Base-by-base conservation (phyloP, 53 echinoderm and acorn worm species). In the Echinometra lucunter region DNA sequence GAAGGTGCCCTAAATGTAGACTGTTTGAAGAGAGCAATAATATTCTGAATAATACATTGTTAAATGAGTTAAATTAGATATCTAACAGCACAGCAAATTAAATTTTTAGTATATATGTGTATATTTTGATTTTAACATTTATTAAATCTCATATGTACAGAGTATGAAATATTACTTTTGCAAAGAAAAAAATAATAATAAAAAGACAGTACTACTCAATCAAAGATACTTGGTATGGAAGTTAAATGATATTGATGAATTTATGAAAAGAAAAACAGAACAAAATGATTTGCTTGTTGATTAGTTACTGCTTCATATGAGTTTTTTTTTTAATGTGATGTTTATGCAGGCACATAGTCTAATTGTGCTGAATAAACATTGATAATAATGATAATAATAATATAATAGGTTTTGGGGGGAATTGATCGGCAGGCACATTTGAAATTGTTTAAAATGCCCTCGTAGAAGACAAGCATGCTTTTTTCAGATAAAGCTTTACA, bases 141-240 rank as follows among this genome's bases (percentile, higher is more conserved):
- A 49, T 28, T 42, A 78, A 78, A 42, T 40, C 2, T n/a, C 5
- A 85, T 28, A 85, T 85, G 49, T n/a, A 49, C n/a, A 85, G 85
- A 49, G 13, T 47, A 28, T 85, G 49, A 11, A 49, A 49, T 35
- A n/a, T 85, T 85, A 12, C 12, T 49, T 82, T 44, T 44, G 44
- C 44, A 44, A 30, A 85, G 49, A 49, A 85, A 49, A 18, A 30
- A 42, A 35, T 28, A n/a, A 85, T 85, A 11, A 30, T 85, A 47
- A 17, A 78, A 18, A 85, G 85, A 49, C 85, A 85, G 85, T 85
- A 85, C 85, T 85, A 85, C 18, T 45, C 85, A 25, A 27, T 83
- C 13, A n/a, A 17, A 44, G 81, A 49, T 85, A 19, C 85, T n/a
- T 49, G 5, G 6, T n/a, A 27, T n/a, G 25, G 28, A 49, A n/a